Evolutionary conservation across 2,888 invertebrate genomes (phyloP), one percentile per base, ranked within the genome.

Genomic region (Drosophila lacicola): DNA sequence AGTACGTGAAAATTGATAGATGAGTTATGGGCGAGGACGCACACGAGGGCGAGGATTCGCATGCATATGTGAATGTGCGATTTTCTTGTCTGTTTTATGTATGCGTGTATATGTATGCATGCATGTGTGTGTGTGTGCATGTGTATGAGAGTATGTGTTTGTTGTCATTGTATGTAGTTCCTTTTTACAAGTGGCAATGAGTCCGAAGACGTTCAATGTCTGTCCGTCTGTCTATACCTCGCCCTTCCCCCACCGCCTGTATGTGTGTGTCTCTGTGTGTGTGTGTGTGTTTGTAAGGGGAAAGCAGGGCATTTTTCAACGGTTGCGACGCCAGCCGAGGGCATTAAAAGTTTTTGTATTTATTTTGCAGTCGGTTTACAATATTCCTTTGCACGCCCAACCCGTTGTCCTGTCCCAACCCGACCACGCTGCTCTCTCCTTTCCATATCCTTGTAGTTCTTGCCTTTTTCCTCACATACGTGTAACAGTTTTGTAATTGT

Each of bases 1-100:
- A 86, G 89, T 86, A 89, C 87, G 91, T 91, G 91, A 90, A 91
- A 92, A 92, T 91, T 91, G 91, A 92, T 92, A 90, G 90, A 91
- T 91, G 91, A 92, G 91, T 91, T 91, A 91, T 91, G 90, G 88
- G 77, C 73, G 65, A 68, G 70, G 64, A 61, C 49, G 74, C 54
- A 47, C 46, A 45, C 60, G 73, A 70, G 72, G 73, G 69, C 77
- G 85, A 75, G 80, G 82, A 78, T 75, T 78, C 71, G 63, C 85
- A 90, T 85, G 85, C 90, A 90, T 86, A 86, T 89, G 90, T 89
- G n/a, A 41, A 4, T 34, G 51, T 60, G 53, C 36, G 44, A 21
- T 67, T 51, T 68, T 49, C 62, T 55, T 67, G 66, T 60, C 39
- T 55, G 56, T 37, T 14, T 56, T 50, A 34, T 50, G 10, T 21